Evolutionary conservation across 2,888 invertebrate genomes (phyloP).

Genomic region (Apamea monoglypha): DNA sequence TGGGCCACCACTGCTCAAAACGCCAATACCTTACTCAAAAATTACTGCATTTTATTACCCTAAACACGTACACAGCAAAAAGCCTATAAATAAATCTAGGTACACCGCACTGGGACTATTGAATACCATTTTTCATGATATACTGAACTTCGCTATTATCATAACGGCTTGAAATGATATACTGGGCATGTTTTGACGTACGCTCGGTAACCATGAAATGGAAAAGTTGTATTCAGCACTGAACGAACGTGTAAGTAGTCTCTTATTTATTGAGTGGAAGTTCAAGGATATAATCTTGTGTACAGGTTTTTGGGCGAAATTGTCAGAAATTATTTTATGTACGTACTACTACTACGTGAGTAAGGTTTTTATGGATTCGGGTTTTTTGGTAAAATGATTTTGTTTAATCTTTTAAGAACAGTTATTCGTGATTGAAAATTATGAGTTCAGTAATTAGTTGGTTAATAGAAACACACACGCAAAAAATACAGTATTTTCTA

Average conservation of each 20-base stretch:
- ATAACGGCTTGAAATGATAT: constrained; percentile 75
- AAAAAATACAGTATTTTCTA: too few species aligned
- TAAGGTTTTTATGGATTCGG: background rate
- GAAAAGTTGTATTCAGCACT: constrained; percentile 59
- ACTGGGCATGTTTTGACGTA: constrained; percentile 69
- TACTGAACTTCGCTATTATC: constrained; percentile 73
- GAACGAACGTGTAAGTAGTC: constrained; percentile 42
- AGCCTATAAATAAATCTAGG: constrained; percentile 63
- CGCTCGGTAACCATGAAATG: constrained; percentile 58
- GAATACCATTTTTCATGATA: constrained; percentile 75
- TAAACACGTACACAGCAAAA: constrained; percentile 27
- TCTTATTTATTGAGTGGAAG: constrained; percentile 50
- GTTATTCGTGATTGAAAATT: background rate
- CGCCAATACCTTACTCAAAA: background rate
- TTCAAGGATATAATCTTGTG: constrained; percentile 39
- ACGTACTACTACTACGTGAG: too few species aligned
- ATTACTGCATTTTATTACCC: background rate
- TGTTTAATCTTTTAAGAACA: background rate
- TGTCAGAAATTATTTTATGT: constrained; percentile 15
- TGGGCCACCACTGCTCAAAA: background rate
- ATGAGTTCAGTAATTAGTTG: background rate
- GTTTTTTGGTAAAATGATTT: background rate
- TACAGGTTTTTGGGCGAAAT: constrained; percentile 17
- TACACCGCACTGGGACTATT: constrained; percentile 67
- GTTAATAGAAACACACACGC: background rate